phyloP scores from a whole-genome alignment of 2,888 invertebrate species.

The Tethea ocularis region DNA sequence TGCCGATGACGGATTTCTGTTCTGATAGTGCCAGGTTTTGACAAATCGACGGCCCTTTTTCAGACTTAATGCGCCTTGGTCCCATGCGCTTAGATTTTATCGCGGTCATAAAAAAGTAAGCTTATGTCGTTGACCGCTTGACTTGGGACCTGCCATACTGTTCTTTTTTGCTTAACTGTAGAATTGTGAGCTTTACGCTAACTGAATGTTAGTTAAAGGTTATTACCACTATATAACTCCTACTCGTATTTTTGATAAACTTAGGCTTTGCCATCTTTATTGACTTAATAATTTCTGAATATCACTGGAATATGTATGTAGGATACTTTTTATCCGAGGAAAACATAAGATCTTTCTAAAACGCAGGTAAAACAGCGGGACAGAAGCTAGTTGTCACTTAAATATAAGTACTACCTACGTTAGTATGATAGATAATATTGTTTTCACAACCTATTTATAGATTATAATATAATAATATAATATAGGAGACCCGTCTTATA shows the following conservation, averaged over 20 bases:
- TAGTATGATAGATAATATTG: too few relatives aligned
- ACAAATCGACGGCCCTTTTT: slow-evolving; percentile 77
- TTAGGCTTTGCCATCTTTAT: neutral
- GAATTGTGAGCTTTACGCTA: neutral
- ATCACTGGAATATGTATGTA: too few relatives aligned
- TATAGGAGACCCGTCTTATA: too few relatives aligned
- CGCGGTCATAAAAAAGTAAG: slow-evolving; percentile 14
- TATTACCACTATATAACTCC: too few relatives aligned
- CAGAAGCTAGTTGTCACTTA: too few relatives aligned
- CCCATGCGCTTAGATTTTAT: slow-evolving; percentile 67
- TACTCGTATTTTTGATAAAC: neutral
- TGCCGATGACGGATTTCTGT: slow-evolving; percentile 75
- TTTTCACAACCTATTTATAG: too few relatives aligned
- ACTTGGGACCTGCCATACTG: slow-evolving; percentile 14
- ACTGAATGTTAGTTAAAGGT: neutral
- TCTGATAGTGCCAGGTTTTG: slow-evolving; percentile 76
- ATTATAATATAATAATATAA: too few relatives aligned
- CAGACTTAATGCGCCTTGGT: slow-evolving; percentile 59
- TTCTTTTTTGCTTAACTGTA: neutral
- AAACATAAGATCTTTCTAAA: too few relatives aligned
- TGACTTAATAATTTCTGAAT: too few relatives aligned
- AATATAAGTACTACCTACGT: too few relatives aligned
- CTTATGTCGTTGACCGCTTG: slow-evolving; percentile 26
- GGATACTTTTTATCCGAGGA: too few relatives aligned
- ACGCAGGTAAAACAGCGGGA: too few relatives aligned